phyloP scores from a whole-genome alignment of 2,113 vertebrate genomes.

The Charadrius vociferus region DNA sequence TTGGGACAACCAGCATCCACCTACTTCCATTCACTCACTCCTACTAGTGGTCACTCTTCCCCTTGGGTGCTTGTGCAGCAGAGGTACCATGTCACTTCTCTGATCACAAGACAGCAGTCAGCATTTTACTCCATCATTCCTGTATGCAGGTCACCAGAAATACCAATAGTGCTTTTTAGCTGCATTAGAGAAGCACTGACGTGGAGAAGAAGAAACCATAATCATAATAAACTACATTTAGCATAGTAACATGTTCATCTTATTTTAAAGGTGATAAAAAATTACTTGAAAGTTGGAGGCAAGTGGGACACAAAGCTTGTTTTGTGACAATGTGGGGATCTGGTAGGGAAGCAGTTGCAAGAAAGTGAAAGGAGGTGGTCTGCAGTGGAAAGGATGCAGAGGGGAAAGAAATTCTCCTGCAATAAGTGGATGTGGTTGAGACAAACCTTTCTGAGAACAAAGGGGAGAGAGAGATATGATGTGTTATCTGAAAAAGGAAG shows the following conservation, averaged over 20 bases:
- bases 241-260: neutral
- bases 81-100: neutral
- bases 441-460: neutral
- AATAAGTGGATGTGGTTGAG: neutral
- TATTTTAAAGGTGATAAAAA: slow-evolving; percentile 17
- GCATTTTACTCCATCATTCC: neutral
- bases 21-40: neutral
- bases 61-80: neutral
- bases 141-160: neutral
- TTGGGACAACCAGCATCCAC: neutral
- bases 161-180: neutral
- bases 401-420: neutral
- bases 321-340: neutral
- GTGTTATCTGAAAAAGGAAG: neutral
- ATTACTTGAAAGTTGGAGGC: neutral
- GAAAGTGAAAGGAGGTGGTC: neutral
- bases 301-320: neutral
- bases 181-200: neutral
- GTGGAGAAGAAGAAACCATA: neutral
- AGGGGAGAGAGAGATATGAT: neutral
- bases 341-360: neutral
- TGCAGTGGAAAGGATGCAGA: neutral
- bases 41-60: neutral
- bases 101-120: neutral
- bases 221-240: neutral